Conservation (phyloP, 1,140 invertebrate species). For the Drepana arcuata region DNA sequence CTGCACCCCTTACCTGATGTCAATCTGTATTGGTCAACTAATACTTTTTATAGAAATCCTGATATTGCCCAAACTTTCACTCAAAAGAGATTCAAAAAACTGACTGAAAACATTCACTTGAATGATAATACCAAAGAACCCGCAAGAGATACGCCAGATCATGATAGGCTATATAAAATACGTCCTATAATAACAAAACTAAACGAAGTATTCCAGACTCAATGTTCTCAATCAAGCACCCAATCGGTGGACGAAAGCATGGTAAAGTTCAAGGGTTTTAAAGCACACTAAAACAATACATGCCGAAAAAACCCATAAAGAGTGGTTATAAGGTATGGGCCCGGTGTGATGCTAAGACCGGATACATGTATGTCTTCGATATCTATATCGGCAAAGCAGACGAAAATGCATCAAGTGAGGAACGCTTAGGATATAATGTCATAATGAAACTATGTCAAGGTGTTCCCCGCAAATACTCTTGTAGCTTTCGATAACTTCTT, state of each 20-base stretch:
- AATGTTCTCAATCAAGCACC: constrained; percentile 5
- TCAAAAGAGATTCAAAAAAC: constrained; percentile 6
- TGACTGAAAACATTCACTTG: constrained; percentile 13
- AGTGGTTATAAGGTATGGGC: neutral
- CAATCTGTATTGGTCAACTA: constrained; percentile 7
- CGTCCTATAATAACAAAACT: constrained; percentile 7
- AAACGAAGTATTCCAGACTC: constrained; percentile 6
- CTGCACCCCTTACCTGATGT: constrained; percentile 4
- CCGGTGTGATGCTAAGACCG: constrained; percentile 3
- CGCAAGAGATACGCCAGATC: constrained; percentile 1
- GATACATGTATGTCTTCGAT: neutral
- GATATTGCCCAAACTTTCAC: constrained; percentile 4
- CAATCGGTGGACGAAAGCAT: constrained; percentile 25
- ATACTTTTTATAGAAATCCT: constrained; percentile 7
- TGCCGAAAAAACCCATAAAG: constrained; percentile 5
- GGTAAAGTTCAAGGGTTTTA: constrained; percentile 26
- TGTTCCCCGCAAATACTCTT: neutral
- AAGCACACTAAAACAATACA: constrained; percentile 19
- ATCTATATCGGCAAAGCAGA: constrained; percentile 1
- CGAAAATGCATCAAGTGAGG: neutral
- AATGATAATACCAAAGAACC: constrained; percentile 10
- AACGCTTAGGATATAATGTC: neutral
- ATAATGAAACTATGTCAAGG: constrained; percentile 3
- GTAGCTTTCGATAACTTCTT: constrained; percentile 2
- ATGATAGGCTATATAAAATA: constrained; percentile 17